These are phyloP conservation scores for Xenotilapia leptura DNA, from an alignment of 2,113 vertebrate genomes.

Conservation along the genomic window DNA sequence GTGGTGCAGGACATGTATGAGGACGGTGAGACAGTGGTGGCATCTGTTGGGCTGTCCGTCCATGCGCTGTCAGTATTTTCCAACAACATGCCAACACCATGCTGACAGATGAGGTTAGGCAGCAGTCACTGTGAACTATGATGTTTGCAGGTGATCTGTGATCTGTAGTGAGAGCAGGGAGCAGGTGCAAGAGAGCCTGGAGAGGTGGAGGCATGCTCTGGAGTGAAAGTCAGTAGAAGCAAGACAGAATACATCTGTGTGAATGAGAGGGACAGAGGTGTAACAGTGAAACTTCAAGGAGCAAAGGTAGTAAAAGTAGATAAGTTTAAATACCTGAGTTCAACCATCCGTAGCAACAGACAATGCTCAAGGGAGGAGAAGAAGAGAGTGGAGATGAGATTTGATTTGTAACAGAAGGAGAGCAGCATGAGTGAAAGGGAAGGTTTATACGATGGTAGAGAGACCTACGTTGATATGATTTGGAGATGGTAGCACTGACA, in stretches of 20 bases:
- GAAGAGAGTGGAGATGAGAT: neutral
- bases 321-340: neutral
- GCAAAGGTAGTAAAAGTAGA: neutral
- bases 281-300: neutral
- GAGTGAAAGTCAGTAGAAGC: neutral
- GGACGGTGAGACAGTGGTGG: neutral
- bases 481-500: neutral
- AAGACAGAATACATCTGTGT: neutral
- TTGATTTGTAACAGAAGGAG: neutral
- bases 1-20: neutral
- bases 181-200: neutral
- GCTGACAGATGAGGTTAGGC: neutral
- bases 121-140: neutral
- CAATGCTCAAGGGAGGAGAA: neutral
- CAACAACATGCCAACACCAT: neutral
- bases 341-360: neutral
- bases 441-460: neutral
- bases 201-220: neutral
- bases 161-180: neutral
- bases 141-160: neutral
- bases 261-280: neutral
- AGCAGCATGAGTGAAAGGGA: neutral
- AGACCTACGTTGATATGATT: neutral
- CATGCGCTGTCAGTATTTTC: neutral
- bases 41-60: neutral